Percentiles rank a stretch among this genome's conserved stretches.
Conservation (phyloP, 2,888 invertebrate genomes). For the Gastracanthus pulcherrimus region DNA sequence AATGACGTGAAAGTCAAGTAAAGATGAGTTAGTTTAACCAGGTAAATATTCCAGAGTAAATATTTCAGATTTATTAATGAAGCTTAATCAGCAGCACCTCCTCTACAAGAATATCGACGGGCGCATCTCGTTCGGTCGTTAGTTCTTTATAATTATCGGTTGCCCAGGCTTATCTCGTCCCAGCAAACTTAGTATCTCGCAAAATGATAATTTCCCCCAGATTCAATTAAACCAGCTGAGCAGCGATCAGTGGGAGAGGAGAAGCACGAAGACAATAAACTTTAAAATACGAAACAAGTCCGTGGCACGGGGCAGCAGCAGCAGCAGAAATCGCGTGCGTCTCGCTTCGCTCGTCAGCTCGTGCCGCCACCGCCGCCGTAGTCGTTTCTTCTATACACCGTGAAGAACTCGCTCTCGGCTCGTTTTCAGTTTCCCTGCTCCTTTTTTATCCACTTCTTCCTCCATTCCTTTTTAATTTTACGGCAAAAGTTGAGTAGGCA, state of each 20-base stretch:
- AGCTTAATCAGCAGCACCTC: constrained; percentile 4
- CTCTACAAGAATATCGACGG: constrained; percentile 3
- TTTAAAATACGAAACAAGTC: constrained; percentile 49
- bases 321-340: constrained; percentile 63
- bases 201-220: constrained; percentile 51
- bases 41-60: too few species aligned
- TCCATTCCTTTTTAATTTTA: constrained; percentile 27
- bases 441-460: constrained; percentile 16
- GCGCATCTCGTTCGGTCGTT: constrained; percentile 10
- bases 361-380: constrained; percentile 3
- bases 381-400: not conserved
- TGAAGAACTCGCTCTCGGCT: not conserved
- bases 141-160: constrained; percentile 23
- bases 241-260: constrained; percentile 10
- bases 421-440: constrained; percentile 42
- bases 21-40: too few species aligned
- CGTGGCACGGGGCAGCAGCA: not conserved
- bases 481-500: constrained; percentile 32
- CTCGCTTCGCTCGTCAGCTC: constrained; percentile 64
- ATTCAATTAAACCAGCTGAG: constrained; percentile 50
- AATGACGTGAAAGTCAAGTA: too few species aligned
- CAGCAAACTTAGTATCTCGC: constrained; percentile 22
- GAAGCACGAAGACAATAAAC: constrained; percentile 54
- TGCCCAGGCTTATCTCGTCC: not conserved
- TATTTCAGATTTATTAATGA: constrained; percentile 4